These are phyloP conservation scores for Pantherophis guttatus DNA, from an alignment of 2,113 vertebrate species.

Conservation along the genomic window DNA sequence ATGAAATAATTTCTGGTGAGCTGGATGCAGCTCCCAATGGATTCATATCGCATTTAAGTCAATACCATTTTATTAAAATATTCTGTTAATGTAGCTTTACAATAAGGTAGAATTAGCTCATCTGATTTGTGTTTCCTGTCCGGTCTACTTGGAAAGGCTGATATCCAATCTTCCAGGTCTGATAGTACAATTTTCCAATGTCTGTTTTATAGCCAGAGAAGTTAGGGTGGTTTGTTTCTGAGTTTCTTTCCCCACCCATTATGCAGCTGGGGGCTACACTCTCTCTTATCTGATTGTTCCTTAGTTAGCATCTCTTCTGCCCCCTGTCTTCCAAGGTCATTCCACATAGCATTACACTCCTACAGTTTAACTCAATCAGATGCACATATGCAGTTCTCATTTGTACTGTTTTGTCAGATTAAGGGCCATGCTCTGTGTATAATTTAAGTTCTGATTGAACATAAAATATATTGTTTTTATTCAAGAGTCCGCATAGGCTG, in stretches of 20 bases:
- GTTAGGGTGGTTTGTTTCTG: background rate
- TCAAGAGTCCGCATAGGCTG: background rate
- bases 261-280: background rate
- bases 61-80: background rate
- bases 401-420: background rate
- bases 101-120: background rate
- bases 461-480: background rate
- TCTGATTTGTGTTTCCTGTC: background rate
- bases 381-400: background rate
- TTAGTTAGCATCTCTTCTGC: background rate
- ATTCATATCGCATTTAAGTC: background rate
- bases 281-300: background rate
- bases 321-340: background rate
- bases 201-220: background rate
- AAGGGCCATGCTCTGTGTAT: background rate
- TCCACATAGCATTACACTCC: background rate
- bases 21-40: background rate
- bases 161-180: background rate
- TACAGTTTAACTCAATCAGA: background rate
- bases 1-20: background rate
- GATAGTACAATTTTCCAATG: background rate
- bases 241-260: background rate
- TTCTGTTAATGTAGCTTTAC: background rate
- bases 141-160: background rate
- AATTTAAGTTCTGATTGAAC: background rate